A percentile compares a stretch with the other conserved stretches of the same genome.
phyloP scores from a whole-genome alignment of 2,888 invertebrate genomes.

The Mechanitis messenoides region DNA sequence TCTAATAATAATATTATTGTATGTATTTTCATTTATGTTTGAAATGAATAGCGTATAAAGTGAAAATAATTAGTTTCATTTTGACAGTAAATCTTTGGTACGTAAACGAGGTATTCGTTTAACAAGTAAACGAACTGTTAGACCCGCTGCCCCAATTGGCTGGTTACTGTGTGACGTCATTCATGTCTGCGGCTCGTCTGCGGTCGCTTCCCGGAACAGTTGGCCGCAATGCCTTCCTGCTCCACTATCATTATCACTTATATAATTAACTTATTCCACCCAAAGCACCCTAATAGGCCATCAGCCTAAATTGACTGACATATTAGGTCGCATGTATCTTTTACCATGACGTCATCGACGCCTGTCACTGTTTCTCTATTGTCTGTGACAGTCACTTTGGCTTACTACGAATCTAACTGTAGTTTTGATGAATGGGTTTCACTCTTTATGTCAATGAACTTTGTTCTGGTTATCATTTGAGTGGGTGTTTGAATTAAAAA shows the following conservation, averaged over 20 bases:
- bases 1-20: too few species aligned
- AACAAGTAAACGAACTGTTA: slow-evolving; percentile 41
- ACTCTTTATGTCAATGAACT: slow-evolving; percentile 68
- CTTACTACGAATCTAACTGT: slow-evolving; percentile 61
- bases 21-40: too few species aligned
- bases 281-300: slow-evolving; percentile 18
- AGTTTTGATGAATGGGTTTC: slow-evolving; percentile 65
- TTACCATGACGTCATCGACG: slow-evolving; percentile 50
- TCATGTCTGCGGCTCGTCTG: slow-evolving; percentile 66
- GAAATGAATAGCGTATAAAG: too few species aligned
- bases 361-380: slow-evolving; percentile 55
- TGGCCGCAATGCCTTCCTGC: slow-evolving; percentile 61
- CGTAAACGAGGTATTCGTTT: slow-evolving; percentile 8
- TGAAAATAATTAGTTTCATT: too few species aligned
- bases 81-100: too few species aligned
- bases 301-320: slow-evolving; percentile 32
- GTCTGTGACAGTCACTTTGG: slow-evolving; percentile 41
- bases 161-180: slow-evolving; percentile 58
- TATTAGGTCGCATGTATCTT: slow-evolving; percentile 39
- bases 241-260: slow-evolving; percentile 53
- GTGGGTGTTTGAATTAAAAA: slow-evolving; percentile 57
- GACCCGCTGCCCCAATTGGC: slow-evolving; percentile 61
- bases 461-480: slow-evolving; percentile 57
- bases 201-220: slow-evolving; percentile 67
- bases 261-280: slow-evolving; percentile 42